Percentiles rank a stretch among this genome's conserved stretches.
These are phyloP conservation scores for Scolanthus callimorphus DNA, from an alignment of 92 coral and sea anemone genomes.

Conservation along the genomic window DNA sequence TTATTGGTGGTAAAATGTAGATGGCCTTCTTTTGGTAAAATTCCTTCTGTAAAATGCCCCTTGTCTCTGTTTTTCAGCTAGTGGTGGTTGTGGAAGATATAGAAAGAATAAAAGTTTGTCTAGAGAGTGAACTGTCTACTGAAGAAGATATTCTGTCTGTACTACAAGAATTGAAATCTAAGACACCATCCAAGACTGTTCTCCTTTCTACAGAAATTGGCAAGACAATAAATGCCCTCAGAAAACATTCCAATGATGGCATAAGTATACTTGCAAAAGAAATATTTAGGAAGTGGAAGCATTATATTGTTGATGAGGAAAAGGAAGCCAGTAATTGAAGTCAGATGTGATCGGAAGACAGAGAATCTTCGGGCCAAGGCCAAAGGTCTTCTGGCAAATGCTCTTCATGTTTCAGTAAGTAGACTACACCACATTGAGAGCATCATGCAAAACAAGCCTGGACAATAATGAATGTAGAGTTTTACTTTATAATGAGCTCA, in stretches of 20 bases:
- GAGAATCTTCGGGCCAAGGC: conserved; percentile 67
- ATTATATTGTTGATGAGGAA: conserved; percentile 42
- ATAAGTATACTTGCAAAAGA: conserved; percentile 52
- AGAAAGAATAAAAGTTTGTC: conserved; percentile 40
- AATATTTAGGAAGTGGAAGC: conserved; percentile 72
- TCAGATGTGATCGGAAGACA: conserved; percentile 70
- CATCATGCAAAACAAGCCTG: no score
- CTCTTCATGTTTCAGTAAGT: no score
- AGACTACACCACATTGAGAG: no score
- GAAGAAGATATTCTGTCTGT: conserved; percentile 49
- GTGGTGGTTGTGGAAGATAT: conserved; percentile 84
- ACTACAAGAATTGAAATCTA: conserved; percentile 43
- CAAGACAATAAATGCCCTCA: conserved; percentile 50
- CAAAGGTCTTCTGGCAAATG: conserved; percentile 46
- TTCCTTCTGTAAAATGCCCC: no score
- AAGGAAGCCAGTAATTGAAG: conserved; percentile 58
- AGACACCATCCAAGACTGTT: conserved; percentile 60
- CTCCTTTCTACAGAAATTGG: conserved; percentile 74
- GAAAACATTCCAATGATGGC: conserved; percentile 38
- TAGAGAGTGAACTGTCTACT: conserved; percentile 41
- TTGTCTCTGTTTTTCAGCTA: conserved; percentile 55
- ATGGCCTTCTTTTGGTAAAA: no score
- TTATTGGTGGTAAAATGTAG: no score
- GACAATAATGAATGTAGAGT: no score
- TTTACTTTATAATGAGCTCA: no score